phyloP scores from a whole-genome alignment of 1,140 invertebrate genomes.

The Thereuonema tuberculata region DNA sequence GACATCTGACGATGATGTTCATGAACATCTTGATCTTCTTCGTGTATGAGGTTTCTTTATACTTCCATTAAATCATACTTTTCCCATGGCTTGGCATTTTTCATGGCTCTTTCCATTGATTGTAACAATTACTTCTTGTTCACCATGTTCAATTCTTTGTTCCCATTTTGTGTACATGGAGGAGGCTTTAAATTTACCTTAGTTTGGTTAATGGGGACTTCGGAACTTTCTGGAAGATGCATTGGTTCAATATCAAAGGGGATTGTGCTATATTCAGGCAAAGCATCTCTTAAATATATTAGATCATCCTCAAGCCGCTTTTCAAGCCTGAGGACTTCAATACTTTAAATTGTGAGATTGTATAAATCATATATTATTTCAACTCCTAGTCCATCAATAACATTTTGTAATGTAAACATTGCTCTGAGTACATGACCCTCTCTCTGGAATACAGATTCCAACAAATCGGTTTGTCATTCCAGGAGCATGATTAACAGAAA shows the following conservation, averaged over 20 bases:
- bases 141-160: conserved; percentile 57
- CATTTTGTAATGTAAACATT: conserved; percentile 78
- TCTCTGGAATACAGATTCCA: conserved; percentile 87
- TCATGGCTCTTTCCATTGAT: conserved; percentile 42
- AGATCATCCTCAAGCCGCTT: conserved; percentile 84
- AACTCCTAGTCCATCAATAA: conserved; percentile 74
- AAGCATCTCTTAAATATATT: conserved; percentile 82
- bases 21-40: conserved; percentile 77
- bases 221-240: conserved; percentile 51
- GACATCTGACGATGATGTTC: conserved; percentile 55
- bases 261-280: conserved; percentile 84
- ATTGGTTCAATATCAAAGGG: conserved; percentile 82
- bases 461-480: conserved; percentile 81
- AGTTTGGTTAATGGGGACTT: conserved; percentile 72
- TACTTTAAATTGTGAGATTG: conserved; percentile 76
- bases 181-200: conserved; percentile 68
- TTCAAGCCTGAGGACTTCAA: conserved; percentile 82
- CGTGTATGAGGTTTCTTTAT: conserved; percentile 69
- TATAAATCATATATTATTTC: conserved; percentile 86
- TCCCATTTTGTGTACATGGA: conserved; percentile 83
- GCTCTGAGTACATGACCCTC: conserved; percentile 62
- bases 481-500: conserved; percentile 70
- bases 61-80: conserved; percentile 89
- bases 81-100: conserved; percentile 58
- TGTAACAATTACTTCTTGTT: conserved; percentile 42